These are phyloP conservation scores for Gouania willdenowi DNA, from an alignment of 2,797 vertebrate species.

Conservation along the genomic window DNA sequence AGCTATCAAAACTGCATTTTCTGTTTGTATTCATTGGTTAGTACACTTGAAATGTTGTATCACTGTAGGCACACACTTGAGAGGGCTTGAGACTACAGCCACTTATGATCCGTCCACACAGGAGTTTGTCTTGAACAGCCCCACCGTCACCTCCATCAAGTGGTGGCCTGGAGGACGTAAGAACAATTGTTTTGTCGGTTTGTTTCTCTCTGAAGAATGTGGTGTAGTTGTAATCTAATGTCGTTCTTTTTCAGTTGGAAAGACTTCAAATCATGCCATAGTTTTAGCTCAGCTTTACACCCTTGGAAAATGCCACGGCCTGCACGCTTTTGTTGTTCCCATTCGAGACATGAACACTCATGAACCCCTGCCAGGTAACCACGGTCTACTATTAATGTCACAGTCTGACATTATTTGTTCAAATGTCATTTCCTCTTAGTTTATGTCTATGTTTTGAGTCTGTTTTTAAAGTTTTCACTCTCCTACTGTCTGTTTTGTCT, in stretches of 20 bases:
- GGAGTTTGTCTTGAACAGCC: conserved; percentile 94
- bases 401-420: no score
- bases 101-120: conserved; percentile 91
- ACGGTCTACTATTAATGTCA: neutral
- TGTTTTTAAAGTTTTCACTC: neutral
- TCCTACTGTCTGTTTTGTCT: neutral
- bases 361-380: conserved; percentile 87
- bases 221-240: neutral
- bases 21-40: conserved; percentile 4
- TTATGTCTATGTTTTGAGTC: no score
- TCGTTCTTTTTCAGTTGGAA: conserved; percentile 80
- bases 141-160: conserved; percentile 95
- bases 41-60: neutral
- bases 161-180: conserved; percentile 99
- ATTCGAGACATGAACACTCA: conserved; percentile 88
- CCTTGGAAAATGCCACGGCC: conserved; percentile 83
- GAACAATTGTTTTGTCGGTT: conserved; percentile 40
- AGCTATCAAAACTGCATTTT: neutral
- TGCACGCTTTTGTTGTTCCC: conserved; percentile 95
- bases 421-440: no score
- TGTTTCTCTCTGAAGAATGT: no score
- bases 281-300: conserved; percentile 94
- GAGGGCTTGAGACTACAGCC: conserved; percentile 94
- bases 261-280: conserved; percentile 93
- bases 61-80: conserved; percentile 87